Conservation (phyloP, 2,888 invertebrate genomes). For the Bhutanitis thaidina region DNA sequence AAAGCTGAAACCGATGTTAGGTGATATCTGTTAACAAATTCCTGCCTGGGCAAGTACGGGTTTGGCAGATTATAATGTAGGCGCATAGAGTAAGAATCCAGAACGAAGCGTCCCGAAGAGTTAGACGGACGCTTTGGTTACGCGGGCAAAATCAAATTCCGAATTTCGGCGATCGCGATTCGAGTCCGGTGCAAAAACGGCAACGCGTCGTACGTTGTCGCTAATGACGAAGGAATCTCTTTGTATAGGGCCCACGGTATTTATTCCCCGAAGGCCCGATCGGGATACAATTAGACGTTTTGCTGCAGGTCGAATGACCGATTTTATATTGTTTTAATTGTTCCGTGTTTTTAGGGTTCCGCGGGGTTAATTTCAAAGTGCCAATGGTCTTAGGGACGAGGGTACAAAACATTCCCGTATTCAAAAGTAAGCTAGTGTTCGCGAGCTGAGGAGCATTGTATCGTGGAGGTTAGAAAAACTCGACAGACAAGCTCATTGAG, state of each 20-base stretch:
- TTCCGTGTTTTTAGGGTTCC: conserved; percentile 23
- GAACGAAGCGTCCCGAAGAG: conserved; percentile 1
- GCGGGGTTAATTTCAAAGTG: conserved; percentile 14
- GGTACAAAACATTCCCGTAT: conserved; percentile 9
- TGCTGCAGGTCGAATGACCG: conserved; percentile 25
- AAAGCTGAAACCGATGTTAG: too few species aligned
- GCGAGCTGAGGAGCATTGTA: conserved; percentile 1
- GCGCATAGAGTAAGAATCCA: conserved; percentile 9
- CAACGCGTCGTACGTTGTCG: conserved; percentile 18
- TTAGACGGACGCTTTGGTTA: conserved; percentile 12
- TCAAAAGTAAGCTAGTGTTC: conserved; percentile 1
- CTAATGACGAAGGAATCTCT: conserved; percentile 39
- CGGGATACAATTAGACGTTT: conserved; percentile 33
- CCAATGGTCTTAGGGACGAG: conserved; percentile 7
- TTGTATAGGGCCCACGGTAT: conserved; percentile 32
- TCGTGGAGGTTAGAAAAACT: conserved; percentile 3
- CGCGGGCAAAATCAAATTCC: conserved; percentile 24
- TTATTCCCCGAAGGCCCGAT: conserved; percentile 34
- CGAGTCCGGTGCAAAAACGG: conserved; percentile 17
- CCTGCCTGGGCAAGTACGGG: background rate
- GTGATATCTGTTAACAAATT: too few species aligned
- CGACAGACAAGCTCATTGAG: conserved; percentile 12
- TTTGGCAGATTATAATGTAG: conserved; percentile 9
- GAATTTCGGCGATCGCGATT: conserved; percentile 28
- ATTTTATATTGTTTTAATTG: conserved; percentile 26